A percentile compares a stretch with the other conserved stretches of the same genome.
Conservation (phyloP, 2,113 vertebrate genomes). For the Vulpes lagopus region DNA sequence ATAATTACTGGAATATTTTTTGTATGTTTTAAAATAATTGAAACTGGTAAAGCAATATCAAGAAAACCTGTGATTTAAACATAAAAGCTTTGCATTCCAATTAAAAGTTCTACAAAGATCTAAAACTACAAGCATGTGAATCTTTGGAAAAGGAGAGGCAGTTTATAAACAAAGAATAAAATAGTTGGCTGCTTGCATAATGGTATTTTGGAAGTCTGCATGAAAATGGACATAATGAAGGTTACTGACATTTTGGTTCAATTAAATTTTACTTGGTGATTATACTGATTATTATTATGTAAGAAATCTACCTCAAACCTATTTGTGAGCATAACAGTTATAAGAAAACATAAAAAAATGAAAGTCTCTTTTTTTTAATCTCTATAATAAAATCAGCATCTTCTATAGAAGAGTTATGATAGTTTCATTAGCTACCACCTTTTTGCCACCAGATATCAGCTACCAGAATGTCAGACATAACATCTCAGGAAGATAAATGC, state of each 20-base stretch:
- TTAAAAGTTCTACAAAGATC: conserved; percentile 17
- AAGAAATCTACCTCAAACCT: not conserved
- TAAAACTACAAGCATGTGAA: not conserved
- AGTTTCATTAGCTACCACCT: not conserved
- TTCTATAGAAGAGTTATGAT: not conserved
- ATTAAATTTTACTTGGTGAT: conserved; percentile 33
- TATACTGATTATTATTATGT: conserved; percentile 6
- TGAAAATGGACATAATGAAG: not conserved
- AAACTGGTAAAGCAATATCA: conserved; percentile 5
- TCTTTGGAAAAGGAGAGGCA: not conserved
- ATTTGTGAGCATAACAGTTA: not conserved
- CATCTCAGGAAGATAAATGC: not conserved
- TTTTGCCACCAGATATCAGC: not conserved
- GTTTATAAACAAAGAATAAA: conserved; percentile 51
- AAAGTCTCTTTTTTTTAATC: not conserved
- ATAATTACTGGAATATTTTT: conserved; percentile 24
- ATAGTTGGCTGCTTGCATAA: not conserved
- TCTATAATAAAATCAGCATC: conserved; percentile 27
- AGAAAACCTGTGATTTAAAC: conserved; percentile 28
- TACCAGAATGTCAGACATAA: not conserved
- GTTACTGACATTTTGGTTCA: not conserved
- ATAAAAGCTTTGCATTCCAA: not conserved
- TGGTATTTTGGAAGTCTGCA: conserved; percentile 11
- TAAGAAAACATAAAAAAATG: not conserved
- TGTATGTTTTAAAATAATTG: conserved; percentile 52